Conservation (phyloP, 2,888 invertebrate genomes). For the Nephrotoma guestfalica region DNA sequence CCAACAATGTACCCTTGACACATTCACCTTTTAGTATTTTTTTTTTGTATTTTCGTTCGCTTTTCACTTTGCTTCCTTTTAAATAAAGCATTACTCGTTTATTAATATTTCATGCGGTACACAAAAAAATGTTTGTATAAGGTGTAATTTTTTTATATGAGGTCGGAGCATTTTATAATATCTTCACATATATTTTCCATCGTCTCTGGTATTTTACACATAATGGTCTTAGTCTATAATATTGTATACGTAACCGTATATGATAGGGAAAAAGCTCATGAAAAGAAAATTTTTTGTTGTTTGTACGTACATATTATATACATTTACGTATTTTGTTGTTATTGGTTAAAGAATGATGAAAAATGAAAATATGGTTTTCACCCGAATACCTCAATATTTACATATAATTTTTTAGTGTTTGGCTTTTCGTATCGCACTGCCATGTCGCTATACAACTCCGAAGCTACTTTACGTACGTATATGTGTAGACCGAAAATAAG, state of each 20-base stretch:
- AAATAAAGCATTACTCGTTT: neutral
- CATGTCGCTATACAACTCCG: neutral
- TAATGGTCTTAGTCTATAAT: neutral
- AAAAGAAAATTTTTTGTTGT: neutral
- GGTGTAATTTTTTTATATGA: neutral
- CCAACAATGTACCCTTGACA: neutral
- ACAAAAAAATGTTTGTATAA: neutral
- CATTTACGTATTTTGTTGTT: neutral
- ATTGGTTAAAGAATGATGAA: neutral
- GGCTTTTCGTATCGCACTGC: neutral
- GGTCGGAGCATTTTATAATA: neutral
- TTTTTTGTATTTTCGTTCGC: neutral
- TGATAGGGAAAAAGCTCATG: neutral
- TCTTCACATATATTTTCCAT: neutral
- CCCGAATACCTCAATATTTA: neutral
- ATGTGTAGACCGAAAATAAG: neutral
- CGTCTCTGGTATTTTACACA: neutral
- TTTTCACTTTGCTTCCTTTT: neutral
- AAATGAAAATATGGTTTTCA: neutral
- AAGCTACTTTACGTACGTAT: neutral
- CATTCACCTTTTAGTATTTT: neutral
- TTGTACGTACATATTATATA: neutral
- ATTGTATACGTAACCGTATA: neutral
- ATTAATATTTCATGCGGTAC: neutral
- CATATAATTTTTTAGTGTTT: neutral